phyloP scores from a whole-genome alignment of 2,797 vertebrate genomes.

The Anableps anableps region DNA sequence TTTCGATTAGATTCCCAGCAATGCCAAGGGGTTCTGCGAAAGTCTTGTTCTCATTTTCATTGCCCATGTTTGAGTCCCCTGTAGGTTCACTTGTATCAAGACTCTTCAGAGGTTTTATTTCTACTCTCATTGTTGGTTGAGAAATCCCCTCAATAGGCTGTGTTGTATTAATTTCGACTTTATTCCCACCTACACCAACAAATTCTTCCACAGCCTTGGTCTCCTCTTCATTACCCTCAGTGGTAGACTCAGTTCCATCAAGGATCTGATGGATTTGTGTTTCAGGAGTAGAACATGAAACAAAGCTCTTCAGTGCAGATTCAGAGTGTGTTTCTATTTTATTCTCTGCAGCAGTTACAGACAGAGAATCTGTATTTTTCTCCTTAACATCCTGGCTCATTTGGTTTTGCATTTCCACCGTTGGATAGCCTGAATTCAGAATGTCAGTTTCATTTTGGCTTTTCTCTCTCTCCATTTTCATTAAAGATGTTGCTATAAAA shows the following conservation, averaged over 20 bases:
- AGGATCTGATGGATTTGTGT: slow-evolving; percentile 6
- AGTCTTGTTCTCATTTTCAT: not conserved
- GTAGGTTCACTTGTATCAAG: not conserved
- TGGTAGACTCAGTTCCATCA: not conserved
- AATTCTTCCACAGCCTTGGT: not conserved
- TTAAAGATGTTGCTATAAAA: not conserved
- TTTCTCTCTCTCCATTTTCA: slow-evolving; percentile 11
- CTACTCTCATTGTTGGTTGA: slow-evolving; percentile 16
- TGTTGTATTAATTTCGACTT: slow-evolving; percentile 14
- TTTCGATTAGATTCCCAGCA: not conserved
- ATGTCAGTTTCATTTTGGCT: slow-evolving; percentile 6
- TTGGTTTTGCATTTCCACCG: slow-evolving; percentile 15
- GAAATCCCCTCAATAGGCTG: slow-evolving; percentile 23
- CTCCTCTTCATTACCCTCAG: not conserved
- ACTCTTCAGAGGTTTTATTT: not conserved
- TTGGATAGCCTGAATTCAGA: not conserved
- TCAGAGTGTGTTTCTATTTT: slow-evolving; percentile 13
- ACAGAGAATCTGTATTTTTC: not conserved
- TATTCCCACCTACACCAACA: slow-evolving; percentile 5
- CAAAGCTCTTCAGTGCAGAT: not conserved
- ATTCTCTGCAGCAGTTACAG: slow-evolving; percentile 17
- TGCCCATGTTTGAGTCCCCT: not conserved
- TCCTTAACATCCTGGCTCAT: slow-evolving; percentile 12
- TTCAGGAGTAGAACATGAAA: slow-evolving; percentile 5
- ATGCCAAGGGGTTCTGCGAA: not conserved